Evolutionary conservation across 2,888 invertebrate genomes (phyloP).

Genomic region (Spodoptera littoralis): DNA sequence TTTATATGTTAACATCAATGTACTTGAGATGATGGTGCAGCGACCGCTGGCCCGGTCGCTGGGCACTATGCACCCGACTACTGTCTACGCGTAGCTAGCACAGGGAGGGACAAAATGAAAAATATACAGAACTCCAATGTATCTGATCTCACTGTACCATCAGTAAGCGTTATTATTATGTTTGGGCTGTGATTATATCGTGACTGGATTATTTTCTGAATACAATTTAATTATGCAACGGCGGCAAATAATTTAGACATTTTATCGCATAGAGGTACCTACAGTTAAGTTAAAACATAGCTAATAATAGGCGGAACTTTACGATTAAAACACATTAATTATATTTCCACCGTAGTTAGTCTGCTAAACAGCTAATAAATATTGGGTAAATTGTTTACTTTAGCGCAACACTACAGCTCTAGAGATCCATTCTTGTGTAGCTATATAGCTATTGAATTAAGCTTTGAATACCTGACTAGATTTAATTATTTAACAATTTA

Average conservation of each 20-base stretch:
- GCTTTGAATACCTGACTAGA: conserved; percentile 72
- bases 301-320: neutral
- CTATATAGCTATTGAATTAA: conserved; percentile 59
- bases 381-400: conserved; percentile 50
- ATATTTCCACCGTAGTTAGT: conserved; percentile 34
- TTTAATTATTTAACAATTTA: conserved; percentile 60
- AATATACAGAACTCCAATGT: conserved; percentile 69
- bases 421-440: conserved; percentile 55
- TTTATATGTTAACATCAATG: too few species aligned
- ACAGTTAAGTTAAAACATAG: conserved; percentile 2
- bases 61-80: neutral
- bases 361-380: conserved; percentile 33
- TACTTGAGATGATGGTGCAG: too few species aligned
- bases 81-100: conserved; percentile 28
- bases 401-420: conserved; percentile 40
- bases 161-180: conserved; percentile 68
- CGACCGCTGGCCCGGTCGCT: too few species aligned
- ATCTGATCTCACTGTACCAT: conserved; percentile 74
- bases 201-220: conserved; percentile 61
- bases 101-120: conserved; percentile 57
- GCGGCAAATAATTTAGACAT: conserved; percentile 39
- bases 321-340: conserved; percentile 20
- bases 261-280: neutral
- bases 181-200: conserved; percentile 77
- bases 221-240: conserved; percentile 37